Base-by-base conservation (phyloP, 2,888 invertebrate species). In the Drosophila gaucha region DNA sequence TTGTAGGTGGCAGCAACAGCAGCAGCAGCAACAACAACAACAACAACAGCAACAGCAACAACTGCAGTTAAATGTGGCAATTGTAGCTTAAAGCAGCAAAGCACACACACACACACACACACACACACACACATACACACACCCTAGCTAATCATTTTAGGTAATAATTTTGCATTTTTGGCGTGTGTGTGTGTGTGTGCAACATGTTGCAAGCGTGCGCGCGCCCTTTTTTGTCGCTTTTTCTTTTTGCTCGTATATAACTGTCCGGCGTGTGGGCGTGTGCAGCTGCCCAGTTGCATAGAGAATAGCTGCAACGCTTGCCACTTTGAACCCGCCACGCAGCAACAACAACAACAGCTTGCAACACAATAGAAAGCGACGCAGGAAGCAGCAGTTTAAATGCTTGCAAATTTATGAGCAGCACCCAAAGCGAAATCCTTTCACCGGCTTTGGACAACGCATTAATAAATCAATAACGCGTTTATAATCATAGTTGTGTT, bases 401-500 rank as follows among this genome's bases (percentile, higher is more conserved):
- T 62, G 75, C 65, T 75, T 70, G 50, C 44, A 67, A 86, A 86
- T 80, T 86, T 86, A 86, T 76, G 83, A 30, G 51, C 64, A 70
- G 65, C 56, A 84, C 84, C 84, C 49, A 80, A 56, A 86, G 84
- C 86, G 63, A 84, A 84, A 86, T 84, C 86, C 84, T 86, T 84
- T 84, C 86, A 84, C 84, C 86, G 74, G 67, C 64, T 51, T n/a
- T 58, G 68, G 66, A 72, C 76, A 74, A 67, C 75, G 74, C 76
- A 80, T 80, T 80, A 84, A 80, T 80, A 80, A 80, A 80, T 80
- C 80, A 80, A 80, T 80, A 83, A 80, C 67, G 82, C 78, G 70
- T 83, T 80, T 78, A 83, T 84, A 83, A 86, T 84, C 83, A 86
- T 74, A 80, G 75, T 65, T 66, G 63, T 68, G 47, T 36, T 50